Evolutionary conservation across 2,797 vertebrate genomes (phyloP).

Genomic region (Neosilurus hyrtlii): DNA sequence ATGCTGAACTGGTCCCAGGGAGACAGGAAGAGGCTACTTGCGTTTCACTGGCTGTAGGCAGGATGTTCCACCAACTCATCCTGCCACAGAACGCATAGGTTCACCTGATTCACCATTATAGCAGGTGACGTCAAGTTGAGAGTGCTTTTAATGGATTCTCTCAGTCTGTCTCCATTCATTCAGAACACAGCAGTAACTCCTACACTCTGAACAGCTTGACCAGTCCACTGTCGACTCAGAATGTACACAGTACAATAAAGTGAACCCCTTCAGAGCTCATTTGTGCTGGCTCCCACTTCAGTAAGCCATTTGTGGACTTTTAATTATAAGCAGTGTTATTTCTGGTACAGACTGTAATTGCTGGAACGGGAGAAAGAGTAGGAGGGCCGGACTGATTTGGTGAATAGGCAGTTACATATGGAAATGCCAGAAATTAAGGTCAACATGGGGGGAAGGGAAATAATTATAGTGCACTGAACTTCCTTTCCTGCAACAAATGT

Average conservation of each 20-base stretch:
- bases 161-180: not conserved
- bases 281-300: constrained; percentile 28
- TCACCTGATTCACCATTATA: not conserved
- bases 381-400: constrained; percentile 24
- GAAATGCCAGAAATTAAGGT: constrained; percentile 55
- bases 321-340: constrained; percentile 20
- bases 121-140: not conserved
- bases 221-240: not conserved
- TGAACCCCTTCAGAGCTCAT: not conserved
- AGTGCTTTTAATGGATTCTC: not conserved
- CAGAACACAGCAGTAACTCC: not conserved
- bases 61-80: not conserved
- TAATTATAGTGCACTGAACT: constrained; percentile 45
- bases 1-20: constrained; percentile 6
- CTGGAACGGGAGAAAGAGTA: constrained; percentile 15
- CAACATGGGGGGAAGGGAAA: constrained; percentile 49
- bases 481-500: constrained; percentile 51
- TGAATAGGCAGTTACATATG: constrained; percentile 42
- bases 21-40: not conserved
- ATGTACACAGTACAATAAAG: not conserved
- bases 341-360: constrained; percentile 20
- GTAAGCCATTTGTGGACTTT: constrained; percentile 38
- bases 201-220: not conserved
- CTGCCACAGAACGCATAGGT: not conserved
- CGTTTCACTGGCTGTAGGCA: constrained; percentile 1